Conservation (phyloP, 1,140 invertebrate genomes). For the Stenopsyche tienmushanensis region DNA sequence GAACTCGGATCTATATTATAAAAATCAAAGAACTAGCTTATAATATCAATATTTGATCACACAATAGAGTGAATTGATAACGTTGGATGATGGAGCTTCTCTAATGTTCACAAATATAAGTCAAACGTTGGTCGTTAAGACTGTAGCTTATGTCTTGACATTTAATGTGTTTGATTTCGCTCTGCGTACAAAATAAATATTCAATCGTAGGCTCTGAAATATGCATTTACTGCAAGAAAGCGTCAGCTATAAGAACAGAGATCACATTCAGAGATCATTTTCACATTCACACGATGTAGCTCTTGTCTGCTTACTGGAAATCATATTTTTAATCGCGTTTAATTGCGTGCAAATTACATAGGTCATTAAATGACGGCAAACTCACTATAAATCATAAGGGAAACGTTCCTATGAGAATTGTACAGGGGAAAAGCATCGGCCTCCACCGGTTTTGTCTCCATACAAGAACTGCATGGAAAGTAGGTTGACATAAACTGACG, state of each 20-base stretch:
- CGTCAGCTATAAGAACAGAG: background rate
- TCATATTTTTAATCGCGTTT: background rate
- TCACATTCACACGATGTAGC: background rate
- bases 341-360: background rate
- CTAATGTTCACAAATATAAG: too few relatives aligned
- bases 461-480: slow-evolving; percentile 2
- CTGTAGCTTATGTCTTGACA: too few relatives aligned
- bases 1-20: too few relatives aligned
- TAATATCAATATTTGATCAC: too few relatives aligned
- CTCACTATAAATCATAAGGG: background rate
- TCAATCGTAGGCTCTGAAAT: too few relatives aligned
- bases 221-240: too few relatives aligned
- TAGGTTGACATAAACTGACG: background rate
- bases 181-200: too few relatives aligned
- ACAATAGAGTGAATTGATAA: too few relatives aligned
- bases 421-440: background rate
- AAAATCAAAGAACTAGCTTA: too few relatives aligned
- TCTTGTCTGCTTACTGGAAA: background rate
- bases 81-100: too few relatives aligned
- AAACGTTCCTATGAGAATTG: background rate
- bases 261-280: background rate
- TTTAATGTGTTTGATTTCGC: too few relatives aligned
- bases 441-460: background rate
- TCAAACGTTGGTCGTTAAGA: too few relatives aligned
- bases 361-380: background rate